phyloP scores from a whole-genome alignment of 1,140 invertebrate species.

The Pogonus chalceus region DNA sequence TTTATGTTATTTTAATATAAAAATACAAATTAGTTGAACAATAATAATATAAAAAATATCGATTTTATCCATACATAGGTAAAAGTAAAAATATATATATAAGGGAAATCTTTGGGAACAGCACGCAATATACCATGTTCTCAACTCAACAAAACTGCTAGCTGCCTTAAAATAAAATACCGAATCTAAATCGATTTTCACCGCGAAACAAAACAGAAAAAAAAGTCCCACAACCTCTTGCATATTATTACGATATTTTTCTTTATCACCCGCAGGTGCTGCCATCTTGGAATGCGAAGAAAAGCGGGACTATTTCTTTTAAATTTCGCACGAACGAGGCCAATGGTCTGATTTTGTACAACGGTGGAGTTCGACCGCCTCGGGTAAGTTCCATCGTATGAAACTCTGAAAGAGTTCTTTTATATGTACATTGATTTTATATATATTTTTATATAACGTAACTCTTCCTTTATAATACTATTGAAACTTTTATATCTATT shows the following conservation, averaged over 20 bases:
- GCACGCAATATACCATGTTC: neutral
- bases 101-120: neutral
- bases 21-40: neutral
- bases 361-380: constrained; percentile 66
- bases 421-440: constrained; percentile 3
- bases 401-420: neutral
- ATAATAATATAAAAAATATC: neutral
- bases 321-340: constrained; percentile 91
- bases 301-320: constrained; percentile 80
- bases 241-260: neutral
- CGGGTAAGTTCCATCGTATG: constrained; percentile 50
- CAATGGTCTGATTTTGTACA: constrained; percentile 88
- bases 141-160: too few species aligned
- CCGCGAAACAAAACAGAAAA: too few species aligned
- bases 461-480: too few species aligned
- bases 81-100: neutral
- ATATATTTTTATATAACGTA: too few species aligned
- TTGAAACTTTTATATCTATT: too few species aligned
- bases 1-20: neutral
- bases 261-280: constrained; percentile 52
- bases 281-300: constrained; percentile 78
- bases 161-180: neutral
- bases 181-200: neutral
- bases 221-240: neutral
- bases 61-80: neutral